phyloP scores from a whole-genome alignment of 2,888 invertebrate genomes.

The Melolontha melolontha region DNA sequence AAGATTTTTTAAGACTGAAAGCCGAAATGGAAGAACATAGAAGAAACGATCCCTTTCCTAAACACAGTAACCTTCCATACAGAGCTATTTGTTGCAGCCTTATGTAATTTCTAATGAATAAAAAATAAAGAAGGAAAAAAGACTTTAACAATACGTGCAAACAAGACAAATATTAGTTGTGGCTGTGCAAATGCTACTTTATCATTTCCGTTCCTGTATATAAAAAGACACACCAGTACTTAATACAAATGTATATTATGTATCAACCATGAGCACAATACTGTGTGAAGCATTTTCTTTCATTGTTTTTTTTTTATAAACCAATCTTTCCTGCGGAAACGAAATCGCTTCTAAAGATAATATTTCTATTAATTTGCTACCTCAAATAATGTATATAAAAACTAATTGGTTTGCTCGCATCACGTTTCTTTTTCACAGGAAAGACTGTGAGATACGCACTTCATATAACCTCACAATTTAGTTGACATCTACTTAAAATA shows the following conservation, averaged over 20 bases:
- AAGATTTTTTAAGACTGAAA: constrained; percentile 60
- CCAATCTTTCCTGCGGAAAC: neutral
- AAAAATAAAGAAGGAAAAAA: constrained; percentile 1
- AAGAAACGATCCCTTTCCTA: constrained; percentile 50
- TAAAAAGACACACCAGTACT: constrained; percentile 19
- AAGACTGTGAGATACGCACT: no score
- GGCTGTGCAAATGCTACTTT: constrained; percentile 28
- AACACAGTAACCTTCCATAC: constrained; percentile 60
- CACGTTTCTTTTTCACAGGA: no score
- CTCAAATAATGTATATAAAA: no score
- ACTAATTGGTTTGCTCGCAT: no score
- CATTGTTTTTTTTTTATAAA: constrained; percentile 2
- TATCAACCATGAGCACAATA: neutral
- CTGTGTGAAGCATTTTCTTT: neutral
- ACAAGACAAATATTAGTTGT: constrained; percentile 13
- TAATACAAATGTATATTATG: constrained; percentile 6
- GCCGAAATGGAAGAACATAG: constrained; percentile 55
- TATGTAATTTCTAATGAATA: constrained; percentile 52
- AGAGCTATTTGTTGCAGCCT: constrained; percentile 64
- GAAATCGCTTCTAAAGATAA: no score
- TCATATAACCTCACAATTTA: neutral
- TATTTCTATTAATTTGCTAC: no score
- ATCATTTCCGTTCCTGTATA: constrained; percentile 12
- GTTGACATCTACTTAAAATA: neutral
- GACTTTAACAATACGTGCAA: constrained; percentile 1